These are phyloP conservation scores for Bufotes viridis DNA, from an alignment of 2,797 vertebrate genomes.

Conservation along the genomic window DNA sequence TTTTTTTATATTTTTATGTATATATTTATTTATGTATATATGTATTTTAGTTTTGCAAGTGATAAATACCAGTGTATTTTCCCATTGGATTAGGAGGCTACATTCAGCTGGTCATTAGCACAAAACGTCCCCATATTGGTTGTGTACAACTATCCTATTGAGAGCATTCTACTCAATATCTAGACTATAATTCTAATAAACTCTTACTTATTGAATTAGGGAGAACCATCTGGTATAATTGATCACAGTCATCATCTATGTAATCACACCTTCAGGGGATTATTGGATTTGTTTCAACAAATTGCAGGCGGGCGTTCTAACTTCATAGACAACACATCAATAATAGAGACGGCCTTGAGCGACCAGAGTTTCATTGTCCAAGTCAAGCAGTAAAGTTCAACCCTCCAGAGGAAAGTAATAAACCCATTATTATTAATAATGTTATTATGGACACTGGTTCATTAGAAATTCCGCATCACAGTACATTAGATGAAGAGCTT, in stretches of 20 bases:
- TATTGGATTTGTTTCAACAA: conserved; percentile 36
- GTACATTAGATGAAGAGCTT: too few relatives aligned
- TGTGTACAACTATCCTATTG: neutral
- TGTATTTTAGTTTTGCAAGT: neutral
- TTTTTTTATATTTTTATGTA: neutral
- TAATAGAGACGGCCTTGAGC: neutral
- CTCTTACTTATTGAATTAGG: conserved; percentile 38
- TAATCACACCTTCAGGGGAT: conserved; percentile 46
- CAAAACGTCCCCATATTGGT: neutral
- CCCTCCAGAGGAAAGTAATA: neutral
- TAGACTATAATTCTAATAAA: conserved; percentile 26
- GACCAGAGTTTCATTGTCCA: neutral
- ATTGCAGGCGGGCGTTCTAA: conserved; percentile 1
- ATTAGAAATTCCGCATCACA: too few relatives aligned
- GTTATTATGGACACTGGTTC: neutral
- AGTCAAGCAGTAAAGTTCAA: neutral
- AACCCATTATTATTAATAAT: neutral
- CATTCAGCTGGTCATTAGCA: neutral
- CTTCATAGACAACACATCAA: conserved; percentile 24
- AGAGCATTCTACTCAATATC: conserved; percentile 32
- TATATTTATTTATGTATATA: neutral
- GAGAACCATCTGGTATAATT: conserved; percentile 42
- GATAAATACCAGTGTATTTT: too few relatives aligned
- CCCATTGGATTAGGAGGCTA: too few relatives aligned
- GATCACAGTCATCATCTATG: conserved; percentile 34